These are phyloP conservation scores for Myiothlypis coronata DNA, from an alignment of 2,797 vertebrate genomes.

Conservation along the genomic window DNA sequence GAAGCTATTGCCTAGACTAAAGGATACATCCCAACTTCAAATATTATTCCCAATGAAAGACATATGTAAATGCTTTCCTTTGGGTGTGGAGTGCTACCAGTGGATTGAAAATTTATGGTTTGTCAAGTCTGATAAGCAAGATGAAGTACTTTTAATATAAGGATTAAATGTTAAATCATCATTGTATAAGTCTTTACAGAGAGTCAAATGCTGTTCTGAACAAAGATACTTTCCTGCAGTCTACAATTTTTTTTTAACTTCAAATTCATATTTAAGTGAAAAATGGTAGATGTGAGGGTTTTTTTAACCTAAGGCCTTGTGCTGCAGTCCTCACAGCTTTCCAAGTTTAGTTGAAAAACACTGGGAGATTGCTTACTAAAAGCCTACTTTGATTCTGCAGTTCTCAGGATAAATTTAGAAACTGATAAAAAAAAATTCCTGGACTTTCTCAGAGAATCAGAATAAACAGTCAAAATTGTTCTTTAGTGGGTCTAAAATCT, in stretches of 20 bases:
- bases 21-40: neutral
- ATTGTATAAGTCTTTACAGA: neutral
- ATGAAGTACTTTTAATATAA: neutral
- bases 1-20: neutral
- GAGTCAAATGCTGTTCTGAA: neutral
- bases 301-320: neutral
- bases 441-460: neutral
- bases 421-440: neutral
- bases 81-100: neutral
- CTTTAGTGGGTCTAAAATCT: neutral
- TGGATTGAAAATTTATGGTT: neutral
- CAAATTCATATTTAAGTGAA: neutral
- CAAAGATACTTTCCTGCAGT: neutral
- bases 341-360: neutral
- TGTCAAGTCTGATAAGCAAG: neutral
- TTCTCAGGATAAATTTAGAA: neutral
- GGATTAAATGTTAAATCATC: neutral
- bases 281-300: neutral
- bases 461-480: neutral
- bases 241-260: neutral
- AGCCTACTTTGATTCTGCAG: neutral
- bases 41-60: neutral
- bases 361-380: neutral
- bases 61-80: neutral
- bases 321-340: neutral